These are phyloP conservation scores for Metallyticus violacea DNA, from an alignment of 2,888 invertebrate genomes.

Conservation along the genomic window DNA sequence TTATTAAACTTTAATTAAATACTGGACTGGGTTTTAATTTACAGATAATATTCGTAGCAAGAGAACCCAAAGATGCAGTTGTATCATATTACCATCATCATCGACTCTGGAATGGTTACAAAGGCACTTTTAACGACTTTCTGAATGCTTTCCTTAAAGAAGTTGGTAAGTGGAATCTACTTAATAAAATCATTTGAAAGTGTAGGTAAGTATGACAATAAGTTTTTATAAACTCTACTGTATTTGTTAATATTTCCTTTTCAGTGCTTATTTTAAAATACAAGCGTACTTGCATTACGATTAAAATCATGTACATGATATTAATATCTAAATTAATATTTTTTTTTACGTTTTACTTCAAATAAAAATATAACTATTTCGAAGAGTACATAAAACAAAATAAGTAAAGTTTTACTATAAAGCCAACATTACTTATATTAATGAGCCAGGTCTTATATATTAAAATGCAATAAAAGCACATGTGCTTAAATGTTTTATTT, in stretches of 20 bases:
- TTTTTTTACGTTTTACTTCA: not conserved
- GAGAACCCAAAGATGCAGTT: constrained; percentile 50
- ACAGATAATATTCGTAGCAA: constrained; percentile 49
- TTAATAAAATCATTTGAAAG: not conserved
- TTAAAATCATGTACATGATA: too few relatives aligned
- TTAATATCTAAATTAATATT: not conserved
- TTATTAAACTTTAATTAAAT: too few relatives aligned
- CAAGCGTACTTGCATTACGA: too few relatives aligned
- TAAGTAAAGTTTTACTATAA: too few relatives aligned
- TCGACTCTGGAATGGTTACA: constrained; percentile 40
- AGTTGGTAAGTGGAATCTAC: constrained; percentile 32
- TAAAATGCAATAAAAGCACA: not conserved
- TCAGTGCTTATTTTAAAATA: too few relatives aligned
- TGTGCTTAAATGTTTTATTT: not conserved
- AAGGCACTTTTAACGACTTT: constrained; percentile 40
- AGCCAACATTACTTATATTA: not conserved
- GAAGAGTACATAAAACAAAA: too few relatives aligned
- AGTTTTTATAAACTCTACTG: too few relatives aligned
- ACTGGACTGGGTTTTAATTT: not conserved
- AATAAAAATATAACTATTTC: too few relatives aligned
- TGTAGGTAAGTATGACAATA: not conserved
- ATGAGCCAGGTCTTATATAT: not conserved
- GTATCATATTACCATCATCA: constrained; percentile 50
- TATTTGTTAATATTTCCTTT: too few relatives aligned
- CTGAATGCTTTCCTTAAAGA: constrained; percentile 40